Evolutionary conservation across 2,797 vertebrate species (phyloP), one percentile per base, ranked within the genome.

Genomic region (Paedocypris micromegethes): DNA sequence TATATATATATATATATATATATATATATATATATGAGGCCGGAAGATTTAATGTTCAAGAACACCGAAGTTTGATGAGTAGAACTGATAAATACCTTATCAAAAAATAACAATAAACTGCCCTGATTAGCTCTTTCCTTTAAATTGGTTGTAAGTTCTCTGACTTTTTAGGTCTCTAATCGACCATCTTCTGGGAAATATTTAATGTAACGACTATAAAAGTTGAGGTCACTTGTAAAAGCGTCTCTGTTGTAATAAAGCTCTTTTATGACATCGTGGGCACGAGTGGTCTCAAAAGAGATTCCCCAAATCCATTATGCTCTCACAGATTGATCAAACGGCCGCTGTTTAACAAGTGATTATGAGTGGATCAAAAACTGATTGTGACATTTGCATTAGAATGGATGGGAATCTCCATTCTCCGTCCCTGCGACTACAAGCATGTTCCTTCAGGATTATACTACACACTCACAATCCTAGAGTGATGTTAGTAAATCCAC

Each of bases 321-420:
- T 58, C 66, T 79, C 80, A 78, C 77, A 83, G 80, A 80, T 72
- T 77, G 77, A 82, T 85, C 77, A 83, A 84, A 82, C 81, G 70
- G 81, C 81, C 73, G 78, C 23, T 81, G 83, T 85, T 87, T 87
- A 81, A 75, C 75, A 70, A 64, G 82, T 53, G 80, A 84, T 88
- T 85, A 85, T 72, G 72, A 81, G 73, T 81, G 85, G 83, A 85
- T 87, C 84, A 86, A 74, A 80, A 79, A 64, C 75, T 82, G 79
- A 82, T 82, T 80, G 78, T 83, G 77, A 80, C 78, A 83, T 87
- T 85, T 86, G 76, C 80, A 82, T 84, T 58, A 58, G 74, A 81
- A 66, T 66, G 73, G 64, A 72, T 81, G 49, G 72, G 80, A 63
- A 73, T 83, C 82, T 79, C 52, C 59, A 72, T 82, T 80, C 81